A percentile compares a stretch with the other conserved stretches of the same genome.
Evolutionary conservation across 2,797 vertebrate species (phyloP).

Genomic region (Astyanax mexicanus): DNA sequence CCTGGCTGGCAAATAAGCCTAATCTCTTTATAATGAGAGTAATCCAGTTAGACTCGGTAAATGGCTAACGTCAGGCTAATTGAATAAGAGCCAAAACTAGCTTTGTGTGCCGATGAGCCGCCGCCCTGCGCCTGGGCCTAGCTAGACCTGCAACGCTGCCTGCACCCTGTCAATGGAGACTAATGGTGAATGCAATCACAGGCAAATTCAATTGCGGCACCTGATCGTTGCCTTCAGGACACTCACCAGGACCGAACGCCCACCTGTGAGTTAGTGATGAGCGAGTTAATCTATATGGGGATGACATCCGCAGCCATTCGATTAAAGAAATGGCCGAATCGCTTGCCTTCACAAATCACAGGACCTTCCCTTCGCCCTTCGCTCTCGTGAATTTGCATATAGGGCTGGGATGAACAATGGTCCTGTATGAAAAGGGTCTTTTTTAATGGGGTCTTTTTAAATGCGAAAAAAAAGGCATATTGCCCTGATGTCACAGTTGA

Average conservation of each 20-base stretch:
- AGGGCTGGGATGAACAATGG: constrained; percentile 57
- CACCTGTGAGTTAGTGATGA: constrained; percentile 47
- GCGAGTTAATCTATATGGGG: constrained; percentile 24
- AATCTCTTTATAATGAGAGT: constrained; percentile 94
- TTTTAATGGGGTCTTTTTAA: too few species aligned
- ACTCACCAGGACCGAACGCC: neutral
- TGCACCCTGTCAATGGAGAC: constrained; percentile 39
- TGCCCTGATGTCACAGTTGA: neutral
- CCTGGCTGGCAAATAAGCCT: constrained; percentile 81
- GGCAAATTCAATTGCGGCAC: constrained; percentile 23
- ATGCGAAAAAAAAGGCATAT: too few species aligned
- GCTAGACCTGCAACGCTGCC: constrained; percentile 41
- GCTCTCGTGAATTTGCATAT: constrained; percentile 51
- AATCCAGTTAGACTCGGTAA: constrained; percentile 92
- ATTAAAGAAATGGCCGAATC: constrained; percentile 46
- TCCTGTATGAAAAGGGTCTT: constrained; percentile 69
- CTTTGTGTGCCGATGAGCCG: constrained; percentile 46
- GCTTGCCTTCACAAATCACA: constrained; percentile 70
- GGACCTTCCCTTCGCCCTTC: constrained; percentile 35
- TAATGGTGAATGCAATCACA: constrained; percentile 30
- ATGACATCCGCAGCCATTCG: constrained; percentile 32
- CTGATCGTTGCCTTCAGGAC: constrained; percentile 29
- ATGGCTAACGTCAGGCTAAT: constrained; percentile 91
- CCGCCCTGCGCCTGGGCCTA: constrained; percentile 42
- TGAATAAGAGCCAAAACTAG: constrained; percentile 82